Conservation (phyloP, 2,797 vertebrate genomes). For the Arnoldichthys spilopterus region DNA sequence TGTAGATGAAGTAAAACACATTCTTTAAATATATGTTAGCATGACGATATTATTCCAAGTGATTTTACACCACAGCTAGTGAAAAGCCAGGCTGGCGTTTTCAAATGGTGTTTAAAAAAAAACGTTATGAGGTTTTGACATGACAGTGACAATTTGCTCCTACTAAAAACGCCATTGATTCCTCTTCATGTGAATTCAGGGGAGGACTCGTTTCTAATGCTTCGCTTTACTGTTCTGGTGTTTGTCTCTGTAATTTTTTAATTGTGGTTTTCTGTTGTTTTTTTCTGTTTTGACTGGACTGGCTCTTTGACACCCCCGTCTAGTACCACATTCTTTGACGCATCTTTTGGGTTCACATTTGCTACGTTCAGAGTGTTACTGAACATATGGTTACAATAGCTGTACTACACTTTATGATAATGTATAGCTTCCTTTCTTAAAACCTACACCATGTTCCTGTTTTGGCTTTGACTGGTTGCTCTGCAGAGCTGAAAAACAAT, state of each 20-base stretch:
- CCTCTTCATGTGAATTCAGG: conserved; percentile 5
- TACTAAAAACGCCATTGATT: conserved; percentile 6
- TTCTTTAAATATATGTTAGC: not conserved
- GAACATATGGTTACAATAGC: conserved; percentile 33
- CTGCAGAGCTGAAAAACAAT: conserved; percentile 5
- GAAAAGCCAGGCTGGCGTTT: not conserved
- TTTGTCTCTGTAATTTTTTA: conserved; percentile 29
- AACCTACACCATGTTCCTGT: conserved; percentile 12
- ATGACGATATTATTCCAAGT: not conserved
- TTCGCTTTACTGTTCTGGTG: conserved; percentile 26
- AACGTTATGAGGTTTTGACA: not conserved
- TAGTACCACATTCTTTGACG: not conserved
- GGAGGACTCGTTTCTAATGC: conserved; percentile 29
- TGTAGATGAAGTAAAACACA: too few relatives aligned
- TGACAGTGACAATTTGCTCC: not conserved
- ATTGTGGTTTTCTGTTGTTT: conserved; percentile 37
- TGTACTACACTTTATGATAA: conserved; percentile 29
- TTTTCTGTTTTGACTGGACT: conserved; percentile 21
- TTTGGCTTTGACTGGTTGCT: conserved; percentile 27
- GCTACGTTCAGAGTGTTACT: conserved; percentile 20
- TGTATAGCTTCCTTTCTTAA: conserved; percentile 19
- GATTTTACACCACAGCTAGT: not conserved
- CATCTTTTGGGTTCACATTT: not conserved
- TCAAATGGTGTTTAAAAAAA: not conserved
- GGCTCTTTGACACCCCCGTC: not conserved